Evolutionary conservation across 2,888 invertebrate genomes (phyloP), one percentile per base, ranked within the genome.

Genomic region (Zonitis immaculata): DNA sequence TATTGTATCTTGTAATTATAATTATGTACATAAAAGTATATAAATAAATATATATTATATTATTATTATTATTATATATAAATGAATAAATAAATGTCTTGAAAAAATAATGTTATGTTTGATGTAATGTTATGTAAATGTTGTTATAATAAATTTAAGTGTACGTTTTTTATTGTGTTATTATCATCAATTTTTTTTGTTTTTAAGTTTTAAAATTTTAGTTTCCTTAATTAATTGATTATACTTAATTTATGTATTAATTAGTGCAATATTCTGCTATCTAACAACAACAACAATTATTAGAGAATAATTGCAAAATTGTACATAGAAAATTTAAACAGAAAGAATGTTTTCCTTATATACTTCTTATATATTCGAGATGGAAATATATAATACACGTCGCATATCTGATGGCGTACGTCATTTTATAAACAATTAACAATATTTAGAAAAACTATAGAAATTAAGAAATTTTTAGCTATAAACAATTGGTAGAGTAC

Each of bases 31-130:
- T 67, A 66, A 53, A 59, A 52, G 52, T 58, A 63, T 58, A 61
- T 60, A n/a, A 35, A 16, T 35, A 16, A 8, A 35, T 7, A 35
- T 35, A 35, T 35, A 35, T 30, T 6, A 26, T n/a, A n/a, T n/a
- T 30, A 30, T n/a, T n/a, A n/a, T 5, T 30, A 30, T 30, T 30
- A 30, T 30, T 35, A 56, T 54, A 58, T n/a, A n/a, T n/a, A n/a
- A n/a, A n/a, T n/a, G n/a, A n/a, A n/a, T n/a, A n/a, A 57, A 52
- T 61, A 65, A 63, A 65, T 65, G 64, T 65, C 61, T 55, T 47
- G 57, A n/a, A n/a, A n/a, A 49, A 55, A 54, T 58, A 59, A 59
- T 59, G 62, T 65, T 65, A 65, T 61, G 63, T 66, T 64, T 63
- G 62, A 63, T 63, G 62, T 64, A 62, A 55, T 54, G 61, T 61